Evolutionary conservation across 2,888 invertebrate genomes (phyloP), one percentile per base, ranked within the genome.

Genomic region (Leptopterna dolabrata): DNA sequence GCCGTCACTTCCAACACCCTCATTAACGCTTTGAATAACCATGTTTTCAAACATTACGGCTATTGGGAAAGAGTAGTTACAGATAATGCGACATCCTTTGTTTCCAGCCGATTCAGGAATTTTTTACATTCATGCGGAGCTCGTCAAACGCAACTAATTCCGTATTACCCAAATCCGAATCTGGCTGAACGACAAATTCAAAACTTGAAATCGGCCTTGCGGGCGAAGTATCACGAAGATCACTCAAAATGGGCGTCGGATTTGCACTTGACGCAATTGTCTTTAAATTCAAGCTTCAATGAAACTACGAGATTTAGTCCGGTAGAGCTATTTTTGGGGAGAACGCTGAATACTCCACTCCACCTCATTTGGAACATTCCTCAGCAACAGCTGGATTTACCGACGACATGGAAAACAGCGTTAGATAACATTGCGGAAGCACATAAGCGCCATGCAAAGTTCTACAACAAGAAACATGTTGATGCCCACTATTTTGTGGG

Each of bases 191-290:
- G 82, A 11, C 30, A 82, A 24, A 82, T 82, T 55, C 51, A 63
- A 55, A 36, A 30, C 11, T 55, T 82, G 51, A 82, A 82, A 16
- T 41, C 51, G 1, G 84, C 84, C 2, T 16, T 84, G 1, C 9
- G 41, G 27, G 83, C 83, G 1, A 43, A 80, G n/a, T 70, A 30
- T 30, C 29, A 51, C 45, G 71, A 84, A 1, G 51, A 84, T 70
- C 84, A 84, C 16, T 63, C 71, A 6, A 84, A 84, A 36, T 84
- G 84, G 84, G 70, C 41, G 1, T 24, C 24, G 30, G 71, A 71
- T 43, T 19, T 84, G 13, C 71, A 84, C n/a, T 11, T 43, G n/a
- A 84, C 51, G 1, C 43, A 84, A 41, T 16, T 84, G 1, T 41
- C 71, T 1, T 24, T 84, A 43, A 84, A 84, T 71, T 71, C 70